These are phyloP conservation scores for Lysandra coridon DNA, from an alignment of 2,888 invertebrate species.

Conservation along the genomic window DNA sequence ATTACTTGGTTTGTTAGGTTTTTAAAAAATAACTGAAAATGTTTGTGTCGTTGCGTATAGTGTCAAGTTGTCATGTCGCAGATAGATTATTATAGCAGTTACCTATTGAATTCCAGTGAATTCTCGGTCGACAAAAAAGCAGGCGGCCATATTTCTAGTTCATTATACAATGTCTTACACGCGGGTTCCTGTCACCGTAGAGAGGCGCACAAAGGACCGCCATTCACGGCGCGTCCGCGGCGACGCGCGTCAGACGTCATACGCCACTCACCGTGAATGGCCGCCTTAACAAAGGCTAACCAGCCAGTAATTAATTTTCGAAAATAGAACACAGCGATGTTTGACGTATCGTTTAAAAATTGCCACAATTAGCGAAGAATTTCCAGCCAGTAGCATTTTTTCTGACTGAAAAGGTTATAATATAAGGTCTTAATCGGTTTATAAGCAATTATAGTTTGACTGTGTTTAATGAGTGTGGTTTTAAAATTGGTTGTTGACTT, in stretches of 20 bases:
- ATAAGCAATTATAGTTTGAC: neutral
- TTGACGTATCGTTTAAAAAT: slow-evolving; percentile 32
- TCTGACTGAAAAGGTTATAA: neutral
- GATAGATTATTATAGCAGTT: slow-evolving; percentile 25
- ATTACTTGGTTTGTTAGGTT: neutral
- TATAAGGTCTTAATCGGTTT: neutral
- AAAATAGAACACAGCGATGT: slow-evolving; percentile 29
- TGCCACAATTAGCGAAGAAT: slow-evolving; percentile 17
- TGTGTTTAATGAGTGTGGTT: neutral
- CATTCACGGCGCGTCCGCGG: slow-evolving; percentile 44
- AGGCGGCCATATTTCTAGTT: slow-evolving; percentile 39
- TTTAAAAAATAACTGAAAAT: neutral
- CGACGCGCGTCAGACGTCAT: slow-evolving; percentile 45
- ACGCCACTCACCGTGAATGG: slow-evolving; percentile 40
- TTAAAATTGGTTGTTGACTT: neutral
- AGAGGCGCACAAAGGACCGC: slow-evolving; percentile 42
- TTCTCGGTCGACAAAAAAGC: slow-evolving; percentile 35
- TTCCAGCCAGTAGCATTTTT: neutral
- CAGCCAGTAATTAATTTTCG: slow-evolving; percentile 39
- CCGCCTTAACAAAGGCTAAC: slow-evolving; percentile 35
- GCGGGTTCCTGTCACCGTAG: slow-evolving; percentile 44
- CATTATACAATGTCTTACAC: slow-evolving; percentile 42
- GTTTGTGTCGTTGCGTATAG: neutral
- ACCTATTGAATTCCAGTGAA: slow-evolving; percentile 25
- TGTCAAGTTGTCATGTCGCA: slow-evolving; percentile 5